Evolutionary conservation across 2,113 vertebrate genomes (phyloP).

Genomic region (Chloropsis hardwickii): DNA sequence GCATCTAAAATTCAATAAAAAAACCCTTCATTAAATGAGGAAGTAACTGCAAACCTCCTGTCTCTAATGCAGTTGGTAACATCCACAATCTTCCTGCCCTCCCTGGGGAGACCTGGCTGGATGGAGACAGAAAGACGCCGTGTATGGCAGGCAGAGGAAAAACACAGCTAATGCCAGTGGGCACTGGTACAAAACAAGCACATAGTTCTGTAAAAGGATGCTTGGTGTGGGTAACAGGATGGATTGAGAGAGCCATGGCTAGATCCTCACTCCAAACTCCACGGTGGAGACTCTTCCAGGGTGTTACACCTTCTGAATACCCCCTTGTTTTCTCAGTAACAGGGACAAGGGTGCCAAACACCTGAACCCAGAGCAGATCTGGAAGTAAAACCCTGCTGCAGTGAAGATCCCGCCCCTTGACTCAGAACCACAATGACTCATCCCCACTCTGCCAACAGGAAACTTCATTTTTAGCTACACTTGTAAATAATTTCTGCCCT

Average conservation of each 20-base stretch:
- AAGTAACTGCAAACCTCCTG: neutral
- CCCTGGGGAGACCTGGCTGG: neutral
- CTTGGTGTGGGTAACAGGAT: neutral
- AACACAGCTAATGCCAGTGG: neutral
- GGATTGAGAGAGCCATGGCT: neutral
- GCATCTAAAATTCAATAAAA: neutral
- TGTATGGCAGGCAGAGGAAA: neutral
- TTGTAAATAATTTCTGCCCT: neutral
- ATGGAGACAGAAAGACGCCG: neutral
- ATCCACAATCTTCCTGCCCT: neutral
- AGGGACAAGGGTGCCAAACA: neutral
- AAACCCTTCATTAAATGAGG: neutral
- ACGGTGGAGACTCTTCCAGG: accelerated
- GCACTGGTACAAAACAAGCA: neutral
- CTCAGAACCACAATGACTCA: constrained; percentile 46
- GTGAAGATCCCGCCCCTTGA: neutral
- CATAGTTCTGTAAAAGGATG: neutral
- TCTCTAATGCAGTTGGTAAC: neutral
- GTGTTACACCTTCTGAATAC: neutral
- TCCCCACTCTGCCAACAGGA: constrained; percentile 27
- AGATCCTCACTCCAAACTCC: neutral
- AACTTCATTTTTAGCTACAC: constrained; percentile 12
- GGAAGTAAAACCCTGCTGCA: neutral
- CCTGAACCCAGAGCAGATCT: neutral
- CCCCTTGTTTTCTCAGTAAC: neutral